Evolutionary conservation across 2,113 vertebrate species (phyloP).

Genomic region (Vulpes lagopus): DNA sequence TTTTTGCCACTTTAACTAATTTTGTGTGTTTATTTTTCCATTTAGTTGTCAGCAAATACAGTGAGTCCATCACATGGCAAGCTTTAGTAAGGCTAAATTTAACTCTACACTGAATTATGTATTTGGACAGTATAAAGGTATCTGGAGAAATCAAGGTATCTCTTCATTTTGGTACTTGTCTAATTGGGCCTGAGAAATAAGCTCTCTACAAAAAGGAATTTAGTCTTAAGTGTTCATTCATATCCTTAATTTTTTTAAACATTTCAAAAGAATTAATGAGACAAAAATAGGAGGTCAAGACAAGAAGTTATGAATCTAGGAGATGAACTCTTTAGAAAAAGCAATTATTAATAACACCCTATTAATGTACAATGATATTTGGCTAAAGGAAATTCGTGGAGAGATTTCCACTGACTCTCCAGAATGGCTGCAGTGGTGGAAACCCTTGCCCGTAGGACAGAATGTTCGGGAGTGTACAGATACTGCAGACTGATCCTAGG

Average conservation of each 20-base stretch:
- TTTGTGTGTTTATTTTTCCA: conserved; percentile 35
- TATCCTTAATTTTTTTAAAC: not conserved
- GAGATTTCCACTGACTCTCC: conserved; percentile 5
- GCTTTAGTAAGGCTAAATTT: conserved; percentile 26
- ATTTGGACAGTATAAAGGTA: conserved; percentile 47
- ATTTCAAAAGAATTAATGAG: conserved; percentile 57
- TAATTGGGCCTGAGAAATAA: conserved; percentile 32
- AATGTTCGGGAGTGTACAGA: not conserved
- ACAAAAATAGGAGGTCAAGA: conserved; percentile 51
- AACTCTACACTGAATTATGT: conserved; percentile 64
- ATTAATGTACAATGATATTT: conserved; percentile 25
- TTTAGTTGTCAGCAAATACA: conserved; percentile 57
- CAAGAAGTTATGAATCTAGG: conserved; percentile 30
- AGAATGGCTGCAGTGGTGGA: not conserved
- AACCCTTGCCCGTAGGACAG: not conserved
- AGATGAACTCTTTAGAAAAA: conserved; percentile 54
- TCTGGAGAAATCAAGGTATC: conserved; percentile 49
- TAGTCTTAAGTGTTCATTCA: not conserved
- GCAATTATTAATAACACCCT: conserved; percentile 54
- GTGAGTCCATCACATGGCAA: conserved; percentile 59
- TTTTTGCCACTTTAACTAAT: conserved; percentile 38
- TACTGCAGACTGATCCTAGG: not conserved
- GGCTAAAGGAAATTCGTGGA: conserved; percentile 21
- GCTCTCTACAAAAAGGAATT: conserved; percentile 6
- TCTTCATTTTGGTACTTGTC: conserved; percentile 65